Base-by-base conservation (phyloP, 2,113 vertebrate genomes). In the Amphiprion ocellaris region DNA sequence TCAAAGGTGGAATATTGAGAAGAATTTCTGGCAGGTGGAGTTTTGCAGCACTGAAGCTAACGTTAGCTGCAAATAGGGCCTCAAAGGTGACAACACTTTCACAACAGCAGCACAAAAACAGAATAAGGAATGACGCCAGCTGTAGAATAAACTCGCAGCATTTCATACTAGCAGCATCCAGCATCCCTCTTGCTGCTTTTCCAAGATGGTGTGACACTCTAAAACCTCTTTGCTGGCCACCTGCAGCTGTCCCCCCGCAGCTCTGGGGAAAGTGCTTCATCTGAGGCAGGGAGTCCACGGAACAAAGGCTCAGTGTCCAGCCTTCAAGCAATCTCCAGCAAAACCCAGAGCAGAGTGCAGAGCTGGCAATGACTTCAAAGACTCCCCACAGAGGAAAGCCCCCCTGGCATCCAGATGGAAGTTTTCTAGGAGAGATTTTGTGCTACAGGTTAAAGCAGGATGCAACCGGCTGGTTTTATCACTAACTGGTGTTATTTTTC, bases 361-460 rank as follows among this genome's bases (percentile, higher is more conserved):
- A 89, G 65, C 79, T 85, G 83, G 76, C 82, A 81, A 2, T 0
- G 52, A 71, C 79, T 87, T 92, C 91, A 81, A 90, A 89, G 83
- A 68, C 67, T 50, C 53, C 74, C 71, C 59, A 23, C 72, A 47
- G 67, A 72, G 86, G 5, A 17, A 52, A 72, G 21, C 11, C 44
- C 67, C 67, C 53, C 63, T 47, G 74, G 72, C 65, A 69, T 67
- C 69, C 77, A 81, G 19, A 60, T 68, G 74, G 71, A 76, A 23
- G 58, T 77, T 86, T 77, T 53, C 33, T 26, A 47, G 28, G 41
- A 61, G 53, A 21, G 21, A 50, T 81, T 81, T 69, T 66, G 60
- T 0, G n/a, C 69, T 69, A 79, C 59, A 78, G 61, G 68, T 84
- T 69, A 19, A 19, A 52, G 55, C 47, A 44, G 50, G n/a, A 74